Conservation (phyloP, 2,113 vertebrate species). For the Sialia sialis region DNA sequence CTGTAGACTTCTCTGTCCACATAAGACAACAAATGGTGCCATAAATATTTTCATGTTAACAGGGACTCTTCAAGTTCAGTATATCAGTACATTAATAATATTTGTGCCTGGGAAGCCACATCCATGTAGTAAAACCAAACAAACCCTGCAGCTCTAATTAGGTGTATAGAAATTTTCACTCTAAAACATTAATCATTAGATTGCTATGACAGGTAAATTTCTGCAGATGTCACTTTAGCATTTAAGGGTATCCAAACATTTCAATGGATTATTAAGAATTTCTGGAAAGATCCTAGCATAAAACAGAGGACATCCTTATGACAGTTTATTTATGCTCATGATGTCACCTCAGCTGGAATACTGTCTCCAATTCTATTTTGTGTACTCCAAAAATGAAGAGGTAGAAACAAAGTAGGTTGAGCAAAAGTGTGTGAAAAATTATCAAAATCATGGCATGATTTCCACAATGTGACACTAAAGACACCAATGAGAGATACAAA, state of each 20-base stretch:
- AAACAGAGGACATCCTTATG: background rate
- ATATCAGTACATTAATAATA: background rate
- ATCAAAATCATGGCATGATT: background rate
- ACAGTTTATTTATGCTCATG: background rate
- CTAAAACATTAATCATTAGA: background rate
- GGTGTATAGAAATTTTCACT: background rate
- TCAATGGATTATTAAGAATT: background rate
- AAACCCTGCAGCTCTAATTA: background rate
- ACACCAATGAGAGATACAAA: background rate
- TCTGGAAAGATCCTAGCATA: background rate
- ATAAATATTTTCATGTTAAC: background rate
- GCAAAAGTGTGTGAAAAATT: background rate
- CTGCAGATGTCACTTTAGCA: accelerated
- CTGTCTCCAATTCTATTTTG: background rate
- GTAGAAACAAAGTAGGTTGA: background rate
- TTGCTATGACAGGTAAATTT: background rate
- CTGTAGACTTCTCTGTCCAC: background rate
- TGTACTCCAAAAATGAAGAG: background rate
- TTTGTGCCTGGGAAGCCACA: background rate
- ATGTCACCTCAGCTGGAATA: background rate
- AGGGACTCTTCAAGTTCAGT: background rate
- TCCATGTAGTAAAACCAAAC: background rate
- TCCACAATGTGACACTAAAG: background rate
- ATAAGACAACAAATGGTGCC: background rate
- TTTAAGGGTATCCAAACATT: background rate